phyloP scores from a whole-genome alignment of 2,888 invertebrate genomes.

The Smittia sp. region DNA sequence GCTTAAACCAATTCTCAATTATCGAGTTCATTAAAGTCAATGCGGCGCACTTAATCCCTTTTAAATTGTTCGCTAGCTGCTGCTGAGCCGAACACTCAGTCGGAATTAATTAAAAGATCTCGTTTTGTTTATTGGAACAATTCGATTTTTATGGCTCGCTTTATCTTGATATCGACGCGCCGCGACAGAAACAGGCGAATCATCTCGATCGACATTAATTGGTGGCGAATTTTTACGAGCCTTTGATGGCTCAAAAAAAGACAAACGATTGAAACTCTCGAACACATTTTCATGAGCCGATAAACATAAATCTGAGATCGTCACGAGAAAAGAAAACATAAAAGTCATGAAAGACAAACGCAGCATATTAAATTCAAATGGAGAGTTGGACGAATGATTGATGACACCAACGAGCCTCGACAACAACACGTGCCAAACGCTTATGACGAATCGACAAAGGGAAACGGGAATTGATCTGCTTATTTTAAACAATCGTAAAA shows the following conservation, averaged over 20 bases:
- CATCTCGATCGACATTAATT: background rate
- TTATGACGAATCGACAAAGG: background rate
- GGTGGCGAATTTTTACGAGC: background rate
- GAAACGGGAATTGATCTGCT: background rate
- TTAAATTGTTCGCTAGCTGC: background rate
- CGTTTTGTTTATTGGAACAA: background rate
- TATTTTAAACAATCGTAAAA: slow-evolving; percentile 5
- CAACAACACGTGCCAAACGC: slow-evolving; percentile 7
- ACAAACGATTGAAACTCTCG: background rate
- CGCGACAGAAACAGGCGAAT: background rate
- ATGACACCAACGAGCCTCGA: background rate
- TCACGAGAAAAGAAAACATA: background rate
- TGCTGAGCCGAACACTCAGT: background rate
- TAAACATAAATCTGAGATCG: background rate
- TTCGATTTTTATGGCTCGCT: background rate
- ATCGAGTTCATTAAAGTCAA: slow-evolving; percentile 3
- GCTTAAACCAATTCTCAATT: background rate
- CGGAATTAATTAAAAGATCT: slow-evolving; percentile 16
- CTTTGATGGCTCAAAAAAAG: background rate
- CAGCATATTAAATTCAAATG: background rate
- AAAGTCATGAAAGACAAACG: slow-evolving; percentile 20
- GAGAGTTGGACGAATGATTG: background rate
- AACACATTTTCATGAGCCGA: background rate
- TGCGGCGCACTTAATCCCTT: background rate
- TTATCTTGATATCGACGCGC: background rate